Conservation (phyloP, 2,113 vertebrate genomes). For the Passer montanus region DNA sequence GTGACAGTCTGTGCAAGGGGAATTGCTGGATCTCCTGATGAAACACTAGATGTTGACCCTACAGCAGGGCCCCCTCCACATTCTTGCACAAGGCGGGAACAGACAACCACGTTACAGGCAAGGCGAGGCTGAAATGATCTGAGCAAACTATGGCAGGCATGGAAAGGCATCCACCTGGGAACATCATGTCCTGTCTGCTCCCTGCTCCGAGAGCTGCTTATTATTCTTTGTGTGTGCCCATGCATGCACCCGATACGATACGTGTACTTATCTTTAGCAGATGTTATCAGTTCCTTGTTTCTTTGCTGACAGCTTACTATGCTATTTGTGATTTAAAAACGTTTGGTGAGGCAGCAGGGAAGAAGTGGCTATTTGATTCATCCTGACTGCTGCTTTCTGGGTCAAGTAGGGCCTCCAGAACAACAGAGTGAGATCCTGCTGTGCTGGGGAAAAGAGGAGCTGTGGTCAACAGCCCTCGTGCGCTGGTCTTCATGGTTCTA, state of each 20-base stretch:
- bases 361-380: not conserved
- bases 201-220: not conserved
- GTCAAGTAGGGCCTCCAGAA: not conserved
- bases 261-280: not conserved
- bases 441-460: not conserved
- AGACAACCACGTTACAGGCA: not conserved
- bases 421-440: not conserved
- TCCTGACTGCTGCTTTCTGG: not conserved
- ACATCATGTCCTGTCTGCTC: not conserved
- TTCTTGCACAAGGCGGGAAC: not conserved
- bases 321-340: not conserved
- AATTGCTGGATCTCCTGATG: not conserved
- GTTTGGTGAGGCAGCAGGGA: not conserved
- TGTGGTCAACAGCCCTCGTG: rapidly evolving
- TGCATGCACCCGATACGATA: rapidly evolving
- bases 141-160: not conserved
- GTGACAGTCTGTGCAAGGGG: not conserved
- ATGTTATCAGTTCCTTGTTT: not conserved
- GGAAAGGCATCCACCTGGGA: not conserved
- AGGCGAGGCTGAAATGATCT: not conserved
- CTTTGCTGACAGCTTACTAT: not conserved
- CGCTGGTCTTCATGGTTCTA: not conserved
- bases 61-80: not conserved
- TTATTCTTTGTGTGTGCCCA: not conserved
- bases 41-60: not conserved